Percentiles rank a stretch among this genome's conserved stretches.
Conservation (phyloP, 1,140 invertebrate genomes). For the Notospermus geniculatus region DNA sequence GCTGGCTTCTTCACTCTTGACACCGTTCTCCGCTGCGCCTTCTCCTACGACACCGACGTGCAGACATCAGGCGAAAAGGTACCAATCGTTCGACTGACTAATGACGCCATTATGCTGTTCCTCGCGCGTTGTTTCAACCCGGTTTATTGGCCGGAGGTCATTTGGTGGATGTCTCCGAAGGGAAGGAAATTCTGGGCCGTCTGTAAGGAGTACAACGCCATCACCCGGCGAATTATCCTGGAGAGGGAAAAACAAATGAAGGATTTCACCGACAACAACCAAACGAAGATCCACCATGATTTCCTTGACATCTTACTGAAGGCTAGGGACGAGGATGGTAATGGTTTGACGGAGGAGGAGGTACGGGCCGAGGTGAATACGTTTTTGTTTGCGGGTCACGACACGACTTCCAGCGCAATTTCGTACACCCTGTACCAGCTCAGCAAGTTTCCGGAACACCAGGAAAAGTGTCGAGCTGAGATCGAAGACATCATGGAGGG, state of each 20-base stretch:
- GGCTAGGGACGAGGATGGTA: conserved; percentile 33
- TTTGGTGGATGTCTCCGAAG: conserved; percentile 4
- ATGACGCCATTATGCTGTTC: neutral
- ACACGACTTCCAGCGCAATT: conserved; percentile 60
- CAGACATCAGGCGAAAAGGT: too few relatives aligned
- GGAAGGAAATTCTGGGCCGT: conserved; percentile 13
- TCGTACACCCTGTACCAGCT: conserved; percentile 77
- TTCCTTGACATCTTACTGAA: conserved; percentile 40
- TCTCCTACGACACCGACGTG: too few relatives aligned
- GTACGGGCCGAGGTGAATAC: conserved; percentile 42
- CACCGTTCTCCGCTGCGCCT: conserved; percentile 35
- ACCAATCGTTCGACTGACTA: too few relatives aligned
- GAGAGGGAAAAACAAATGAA: conserved; percentile 3
- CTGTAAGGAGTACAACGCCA: conserved; percentile 11
- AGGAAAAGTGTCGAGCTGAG: conserved; percentile 75
- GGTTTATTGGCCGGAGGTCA: conserved; percentile 1
- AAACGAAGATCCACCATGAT: conserved; percentile 18
- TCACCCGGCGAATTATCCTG: neutral
- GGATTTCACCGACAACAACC: neutral
- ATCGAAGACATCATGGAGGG: conserved; percentile 73
- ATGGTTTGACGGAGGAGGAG: conserved; percentile 30
- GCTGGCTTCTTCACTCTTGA: conserved; percentile 31
- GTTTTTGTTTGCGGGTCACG: conserved; percentile 56
- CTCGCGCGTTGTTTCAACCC: too few relatives aligned
- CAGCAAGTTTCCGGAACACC: conserved; percentile 71